Percentiles rank a stretch among this genome's conserved stretches.
Conservation (phyloP, 2,113 vertebrate genomes). For the Microtus oregoni region DNA sequence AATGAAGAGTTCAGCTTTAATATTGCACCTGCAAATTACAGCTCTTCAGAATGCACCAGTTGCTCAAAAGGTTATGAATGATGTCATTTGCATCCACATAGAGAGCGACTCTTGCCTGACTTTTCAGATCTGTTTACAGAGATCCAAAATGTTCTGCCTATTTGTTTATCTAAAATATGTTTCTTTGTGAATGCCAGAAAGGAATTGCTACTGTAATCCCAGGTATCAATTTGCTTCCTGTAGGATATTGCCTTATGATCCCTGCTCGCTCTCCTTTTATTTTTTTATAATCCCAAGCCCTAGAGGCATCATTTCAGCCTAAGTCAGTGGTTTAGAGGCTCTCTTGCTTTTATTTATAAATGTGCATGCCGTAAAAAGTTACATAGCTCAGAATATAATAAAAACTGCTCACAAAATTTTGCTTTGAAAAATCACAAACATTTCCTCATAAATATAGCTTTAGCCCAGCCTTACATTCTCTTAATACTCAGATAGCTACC, state of each 20-base stretch:
- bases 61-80: constrained; percentile 80
- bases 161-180: constrained; percentile 78
- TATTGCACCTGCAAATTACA: constrained; percentile 72
- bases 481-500: constrained; percentile 18
- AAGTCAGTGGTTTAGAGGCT: constrained; percentile 78
- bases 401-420: constrained; percentile 76
- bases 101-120: constrained; percentile 67
- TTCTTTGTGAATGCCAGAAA: constrained; percentile 77
- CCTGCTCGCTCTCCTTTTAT: constrained; percentile 78
- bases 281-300: constrained; percentile 82
- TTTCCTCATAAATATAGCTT: constrained; percentile 74
- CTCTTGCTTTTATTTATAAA: constrained; percentile 83
- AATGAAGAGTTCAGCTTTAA: constrained; percentile 75
- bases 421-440: constrained; percentile 77
- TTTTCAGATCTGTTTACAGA: constrained; percentile 80
- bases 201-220: constrained; percentile 81
- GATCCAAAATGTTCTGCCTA: constrained; percentile 76
- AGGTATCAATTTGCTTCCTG: constrained; percentile 80
- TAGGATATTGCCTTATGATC: constrained; percentile 84
- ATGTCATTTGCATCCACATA: constrained; percentile 77
- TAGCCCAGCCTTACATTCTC: constrained; percentile 58
- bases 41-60: constrained; percentile 70
- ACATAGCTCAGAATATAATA: constrained; percentile 76
- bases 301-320: constrained; percentile 77
- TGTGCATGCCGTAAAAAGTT: constrained; percentile 79